phyloP scores from a whole-genome alignment of 2,888 invertebrate species.

The Dynastes maya region DNA sequence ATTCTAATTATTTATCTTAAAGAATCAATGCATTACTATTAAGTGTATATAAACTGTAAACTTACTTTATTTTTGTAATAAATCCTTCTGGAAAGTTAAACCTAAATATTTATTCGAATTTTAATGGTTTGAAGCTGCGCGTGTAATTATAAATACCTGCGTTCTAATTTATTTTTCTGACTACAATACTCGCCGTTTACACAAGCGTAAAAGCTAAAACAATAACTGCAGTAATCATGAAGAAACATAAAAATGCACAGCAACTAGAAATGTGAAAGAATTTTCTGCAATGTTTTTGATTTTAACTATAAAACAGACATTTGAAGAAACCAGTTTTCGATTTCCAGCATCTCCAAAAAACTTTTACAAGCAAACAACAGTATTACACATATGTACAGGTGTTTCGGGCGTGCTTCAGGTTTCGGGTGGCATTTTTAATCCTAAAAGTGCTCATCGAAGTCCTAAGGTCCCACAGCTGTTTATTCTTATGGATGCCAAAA shows the following conservation, averaged over 20 bases:
- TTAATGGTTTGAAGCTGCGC: not conserved
- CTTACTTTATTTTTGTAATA: slow-evolving; percentile 1
- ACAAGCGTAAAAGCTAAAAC: not conserved
- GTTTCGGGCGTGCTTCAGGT: too few relatives aligned
- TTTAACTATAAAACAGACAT: too few relatives aligned
- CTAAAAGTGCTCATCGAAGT: too few relatives aligned
- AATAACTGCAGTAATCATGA: not conserved
- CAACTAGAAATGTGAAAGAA: too few relatives aligned
- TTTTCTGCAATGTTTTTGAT: too few relatives aligned
- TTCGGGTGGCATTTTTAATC: too few relatives aligned
- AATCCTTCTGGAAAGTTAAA: not conserved
- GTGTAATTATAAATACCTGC: slow-evolving; percentile 3
- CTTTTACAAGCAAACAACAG: too few relatives aligned
- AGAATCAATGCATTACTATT: not conserved
- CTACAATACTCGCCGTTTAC: not conserved
- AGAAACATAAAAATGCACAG: not conserved
- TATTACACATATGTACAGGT: too few relatives aligned
- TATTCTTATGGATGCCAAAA: too few relatives aligned
- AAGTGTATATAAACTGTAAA: not conserved
- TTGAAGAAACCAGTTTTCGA: too few relatives aligned
- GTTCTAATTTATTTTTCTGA: not conserved
- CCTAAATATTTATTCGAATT: slow-evolving; percentile 14
- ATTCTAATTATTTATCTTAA: not conserved
- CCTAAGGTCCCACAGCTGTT: too few relatives aligned
- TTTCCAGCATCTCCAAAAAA: too few relatives aligned